These are phyloP conservation scores for Cheirogaleus medius DNA, from an alignment of 2,113 vertebrate species.

Conservation along the genomic window DNA sequence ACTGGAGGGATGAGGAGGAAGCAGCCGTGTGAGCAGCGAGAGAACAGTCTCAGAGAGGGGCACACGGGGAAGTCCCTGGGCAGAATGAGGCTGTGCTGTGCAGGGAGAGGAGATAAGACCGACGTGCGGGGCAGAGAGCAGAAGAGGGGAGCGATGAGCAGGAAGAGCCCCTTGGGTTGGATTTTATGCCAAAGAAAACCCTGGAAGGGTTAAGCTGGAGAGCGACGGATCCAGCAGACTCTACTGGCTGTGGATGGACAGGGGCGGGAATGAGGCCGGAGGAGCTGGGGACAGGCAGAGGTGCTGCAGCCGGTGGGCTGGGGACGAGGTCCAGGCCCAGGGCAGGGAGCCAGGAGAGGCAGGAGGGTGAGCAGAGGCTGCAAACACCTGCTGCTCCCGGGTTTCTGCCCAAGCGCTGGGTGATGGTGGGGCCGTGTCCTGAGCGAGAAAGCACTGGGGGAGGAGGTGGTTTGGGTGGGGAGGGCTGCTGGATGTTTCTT, in stretches of 20 bases:
- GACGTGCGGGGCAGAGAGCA: neutral
- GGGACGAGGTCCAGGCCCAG: neutral
- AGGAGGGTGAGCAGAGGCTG: accelerated
- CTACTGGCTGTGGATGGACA: neutral
- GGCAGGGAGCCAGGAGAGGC: neutral
- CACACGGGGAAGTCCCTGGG: too few relatives aligned
- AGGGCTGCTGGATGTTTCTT: neutral
- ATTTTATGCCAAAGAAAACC: neutral
- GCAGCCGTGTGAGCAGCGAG: too few relatives aligned
- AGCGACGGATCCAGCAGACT: too few relatives aligned
- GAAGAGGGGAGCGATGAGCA: neutral
- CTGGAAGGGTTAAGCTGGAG: neutral
- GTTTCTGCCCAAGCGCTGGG: neutral
- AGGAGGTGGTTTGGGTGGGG: neutral
- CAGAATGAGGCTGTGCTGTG: neutral
- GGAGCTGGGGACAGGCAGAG: neutral
- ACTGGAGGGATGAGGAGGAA: too few relatives aligned
- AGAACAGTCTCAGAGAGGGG: neutral
- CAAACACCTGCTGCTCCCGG: neutral
- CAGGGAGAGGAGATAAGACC: too few relatives aligned
- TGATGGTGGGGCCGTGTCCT: accelerated
- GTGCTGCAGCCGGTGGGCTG: neutral
- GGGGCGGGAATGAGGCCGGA: neutral
- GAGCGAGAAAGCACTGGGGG: neutral
- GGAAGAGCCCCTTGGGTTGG: neutral